Evolutionary conservation across 2,113 vertebrate species (phyloP).

Genomic region (Forbesichthys papilliferus): DNA sequence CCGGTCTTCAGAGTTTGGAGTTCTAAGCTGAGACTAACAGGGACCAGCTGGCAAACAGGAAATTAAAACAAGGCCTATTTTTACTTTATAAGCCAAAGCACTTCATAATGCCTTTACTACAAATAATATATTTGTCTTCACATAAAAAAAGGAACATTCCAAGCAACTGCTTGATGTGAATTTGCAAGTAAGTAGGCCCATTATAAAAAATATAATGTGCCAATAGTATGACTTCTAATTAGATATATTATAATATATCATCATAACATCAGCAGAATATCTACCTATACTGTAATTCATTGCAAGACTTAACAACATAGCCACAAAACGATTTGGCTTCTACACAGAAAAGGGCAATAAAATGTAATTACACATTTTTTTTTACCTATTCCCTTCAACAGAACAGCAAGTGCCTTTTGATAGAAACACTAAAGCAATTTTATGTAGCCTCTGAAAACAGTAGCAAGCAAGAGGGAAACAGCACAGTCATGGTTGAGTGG

Average conservation of each 20-base stretch:
- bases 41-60: too few relatives aligned
- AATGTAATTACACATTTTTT: constrained; percentile 74
- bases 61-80: too few relatives aligned
- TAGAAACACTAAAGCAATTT: constrained; percentile 68
- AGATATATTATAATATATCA: too few relatives aligned
- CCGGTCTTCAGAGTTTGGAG: too few relatives aligned
- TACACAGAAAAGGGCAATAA: constrained; percentile 63
- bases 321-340: constrained; percentile 62
- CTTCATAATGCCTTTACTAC: background rate
- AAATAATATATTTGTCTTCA: background rate
- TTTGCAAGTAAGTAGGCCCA: too few relatives aligned
- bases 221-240: background rate
- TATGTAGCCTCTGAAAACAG: constrained; percentile 66
- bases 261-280: background rate
- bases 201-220: background rate
- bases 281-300: background rate
- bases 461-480: constrained; percentile 61
- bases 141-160: background rate
- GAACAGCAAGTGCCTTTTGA: constrained; percentile 30
- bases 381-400: constrained; percentile 67
- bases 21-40: too few relatives aligned
- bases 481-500: constrained; percentile 82
- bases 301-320: constrained; percentile 48
- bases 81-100: too few relatives aligned
- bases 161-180: too few relatives aligned